Evolutionary conservation across 2,113 vertebrate species (phyloP).

Genomic region (Epinephelus cyanopodus): DNA sequence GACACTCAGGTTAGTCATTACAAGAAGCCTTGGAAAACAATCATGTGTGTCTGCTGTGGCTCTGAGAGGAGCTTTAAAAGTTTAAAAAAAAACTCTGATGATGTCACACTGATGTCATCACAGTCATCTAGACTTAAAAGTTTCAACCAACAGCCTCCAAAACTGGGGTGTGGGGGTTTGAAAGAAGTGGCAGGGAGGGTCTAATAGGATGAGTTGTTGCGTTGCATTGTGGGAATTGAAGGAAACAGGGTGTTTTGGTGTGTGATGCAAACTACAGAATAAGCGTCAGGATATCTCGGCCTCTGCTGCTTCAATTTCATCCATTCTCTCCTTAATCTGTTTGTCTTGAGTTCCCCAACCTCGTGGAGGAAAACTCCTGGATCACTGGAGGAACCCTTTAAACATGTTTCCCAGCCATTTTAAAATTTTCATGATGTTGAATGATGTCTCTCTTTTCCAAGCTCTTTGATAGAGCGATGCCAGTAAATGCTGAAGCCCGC

Average conservation of each 20-base stretch:
- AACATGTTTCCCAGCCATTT: neutral
- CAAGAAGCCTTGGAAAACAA: neutral
- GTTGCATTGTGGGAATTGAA: neutral
- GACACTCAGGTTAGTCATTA: neutral
- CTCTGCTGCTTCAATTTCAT: neutral
- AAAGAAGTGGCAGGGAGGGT: neutral
- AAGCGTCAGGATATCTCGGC: neutral
- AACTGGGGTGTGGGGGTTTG: too few species aligned
- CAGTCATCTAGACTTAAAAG: neutral
- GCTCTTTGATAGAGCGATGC: neutral
- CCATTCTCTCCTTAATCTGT: neutral
- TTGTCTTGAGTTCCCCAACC: too few species aligned
- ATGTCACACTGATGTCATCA: conserved; percentile 24
- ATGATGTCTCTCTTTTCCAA: neutral
- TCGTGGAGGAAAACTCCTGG: neutral
- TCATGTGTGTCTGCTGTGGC: neutral
- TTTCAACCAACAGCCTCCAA: neutral
- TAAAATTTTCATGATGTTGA: neutral
- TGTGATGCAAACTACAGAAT: neutral
- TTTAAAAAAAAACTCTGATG: neutral
- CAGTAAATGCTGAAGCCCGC: conserved; percentile 5
- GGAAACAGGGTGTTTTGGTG: neutral
- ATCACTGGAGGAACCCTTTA: neutral
- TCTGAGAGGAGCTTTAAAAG: neutral
- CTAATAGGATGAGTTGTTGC: neutral